A percentile compares a stretch with the other conserved stretches of the same genome.
phyloP scores from a whole-genome alignment of 1,140 invertebrate genomes.

The Drosophila setifemur region DNA sequence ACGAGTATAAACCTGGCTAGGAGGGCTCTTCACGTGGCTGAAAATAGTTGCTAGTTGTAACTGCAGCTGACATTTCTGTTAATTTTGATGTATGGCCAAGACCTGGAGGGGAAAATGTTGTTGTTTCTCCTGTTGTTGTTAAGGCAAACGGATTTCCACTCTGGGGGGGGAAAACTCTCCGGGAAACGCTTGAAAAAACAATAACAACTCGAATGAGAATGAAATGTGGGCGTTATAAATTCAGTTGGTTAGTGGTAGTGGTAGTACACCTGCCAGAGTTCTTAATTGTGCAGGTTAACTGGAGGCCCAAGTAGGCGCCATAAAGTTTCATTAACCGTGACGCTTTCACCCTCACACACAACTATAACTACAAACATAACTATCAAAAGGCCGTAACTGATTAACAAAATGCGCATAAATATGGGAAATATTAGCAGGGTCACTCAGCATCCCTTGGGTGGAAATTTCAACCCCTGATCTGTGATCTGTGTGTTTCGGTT shows the following conservation, averaged over 20 bases:
- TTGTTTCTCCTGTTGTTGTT: slow-evolving; percentile 39
- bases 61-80: slow-evolving; percentile 79
- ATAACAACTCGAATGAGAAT: slow-evolving; percentile 59
- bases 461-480: slow-evolving; percentile 35
- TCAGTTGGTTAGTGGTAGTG: slow-evolving; percentile 39
- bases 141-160: slow-evolving; percentile 64
- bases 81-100: slow-evolving; percentile 74
- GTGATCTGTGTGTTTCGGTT: slow-evolving; percentile 50
- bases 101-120: slow-evolving; percentile 23
- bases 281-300: slow-evolving; percentile 59
- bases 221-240: slow-evolving; percentile 66
- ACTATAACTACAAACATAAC: slow-evolving; percentile 16
- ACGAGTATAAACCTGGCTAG: slow-evolving; percentile 3
- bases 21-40: slow-evolving; percentile 38
- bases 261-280: slow-evolving; percentile 51
- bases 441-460: slow-evolving; percentile 47
- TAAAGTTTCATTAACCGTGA: slow-evolving; percentile 77
- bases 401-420: slow-evolving; percentile 74
- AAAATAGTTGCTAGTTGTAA: slow-evolving; percentile 69
- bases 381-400: slow-evolving; percentile 66
- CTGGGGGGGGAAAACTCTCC: slow-evolving; percentile 24
- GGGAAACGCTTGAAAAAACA: slow-evolving; percentile 64
- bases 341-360: slow-evolving; percentile 39
- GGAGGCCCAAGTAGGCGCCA: slow-evolving; percentile 47
- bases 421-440: slow-evolving; percentile 28